Evolutionary conservation across 2,888 invertebrate genomes (phyloP).

Genomic region (Bombyx huttoni): DNA sequence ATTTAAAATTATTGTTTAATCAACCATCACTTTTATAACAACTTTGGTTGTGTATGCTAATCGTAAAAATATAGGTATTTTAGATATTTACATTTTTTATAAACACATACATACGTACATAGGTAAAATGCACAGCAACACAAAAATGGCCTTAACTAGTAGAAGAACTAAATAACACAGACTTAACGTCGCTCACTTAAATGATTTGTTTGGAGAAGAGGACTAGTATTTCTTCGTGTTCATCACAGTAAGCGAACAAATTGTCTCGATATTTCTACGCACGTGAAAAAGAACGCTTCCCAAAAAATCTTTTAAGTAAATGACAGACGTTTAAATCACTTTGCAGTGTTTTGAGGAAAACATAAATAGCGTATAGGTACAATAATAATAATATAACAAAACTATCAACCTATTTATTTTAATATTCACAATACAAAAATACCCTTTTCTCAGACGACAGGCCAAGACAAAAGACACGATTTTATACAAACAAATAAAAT

Average conservation of each 20-base stretch:
- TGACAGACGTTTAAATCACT: slow-evolving; percentile 51
- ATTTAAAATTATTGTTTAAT: slow-evolving; percentile 66
- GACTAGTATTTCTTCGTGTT: slow-evolving; percentile 36
- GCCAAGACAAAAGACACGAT: slow-evolving; percentile 70
- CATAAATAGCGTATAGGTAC: slow-evolving; percentile 56
- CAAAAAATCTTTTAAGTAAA: slow-evolving; percentile 47
- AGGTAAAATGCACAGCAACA: slow-evolving; percentile 72
- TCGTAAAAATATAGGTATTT: slow-evolving; percentile 72
- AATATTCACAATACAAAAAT: slow-evolving; percentile 55
- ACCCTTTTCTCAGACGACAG: slow-evolving; percentile 65
- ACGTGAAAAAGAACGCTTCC: slow-evolving; percentile 13
- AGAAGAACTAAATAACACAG: slow-evolving; percentile 69
- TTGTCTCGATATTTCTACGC: background rate
- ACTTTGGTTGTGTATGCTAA: slow-evolving; percentile 74
- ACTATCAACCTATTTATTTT: slow-evolving; percentile 38
- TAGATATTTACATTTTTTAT: slow-evolving; percentile 67
- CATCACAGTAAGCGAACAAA: background rate
- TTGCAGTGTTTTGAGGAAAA: slow-evolving; percentile 48
- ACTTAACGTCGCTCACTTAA: slow-evolving; percentile 56
- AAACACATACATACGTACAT: slow-evolving; percentile 70
- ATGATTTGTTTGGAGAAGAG: slow-evolving; percentile 34
- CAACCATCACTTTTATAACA: slow-evolving; percentile 73
- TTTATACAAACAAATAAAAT: slow-evolving; percentile 71
- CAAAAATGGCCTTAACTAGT: slow-evolving; percentile 55
- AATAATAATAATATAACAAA: slow-evolving; percentile 34